Evolutionary conservation across 2,113 vertebrate genomes (phyloP).

Genomic region (Megaceryle maxima): DNA sequence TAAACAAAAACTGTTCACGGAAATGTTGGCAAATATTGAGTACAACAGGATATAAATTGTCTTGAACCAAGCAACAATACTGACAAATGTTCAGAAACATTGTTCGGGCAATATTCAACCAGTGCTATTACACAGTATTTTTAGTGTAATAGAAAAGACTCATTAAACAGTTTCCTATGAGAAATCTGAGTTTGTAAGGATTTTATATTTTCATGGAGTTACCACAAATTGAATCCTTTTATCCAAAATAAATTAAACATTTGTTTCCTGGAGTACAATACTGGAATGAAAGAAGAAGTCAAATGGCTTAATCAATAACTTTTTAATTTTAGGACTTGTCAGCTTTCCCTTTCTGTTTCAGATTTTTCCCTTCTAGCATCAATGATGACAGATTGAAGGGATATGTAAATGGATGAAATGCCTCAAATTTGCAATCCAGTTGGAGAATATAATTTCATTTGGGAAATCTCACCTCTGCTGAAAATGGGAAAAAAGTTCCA

Average conservation of each 20-base stretch:
- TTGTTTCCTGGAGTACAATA: slow-evolving; percentile 61
- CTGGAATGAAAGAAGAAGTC: slow-evolving; percentile 48
- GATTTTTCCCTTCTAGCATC: slow-evolving; percentile 5
- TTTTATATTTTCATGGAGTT: slow-evolving; percentile 57
- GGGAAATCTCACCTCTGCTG: slow-evolving; percentile 25
- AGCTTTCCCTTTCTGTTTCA: slow-evolving; percentile 21
- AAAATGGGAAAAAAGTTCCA: slow-evolving; percentile 1
- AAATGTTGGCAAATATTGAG: not conserved
- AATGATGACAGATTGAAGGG: slow-evolving; percentile 34
- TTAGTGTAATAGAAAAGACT: slow-evolving; percentile 54
- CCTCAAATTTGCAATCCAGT: not conserved
- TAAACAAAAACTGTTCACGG: not conserved
- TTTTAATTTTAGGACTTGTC: slow-evolving; percentile 63
- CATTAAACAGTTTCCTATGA: slow-evolving; percentile 66
- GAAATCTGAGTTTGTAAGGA: slow-evolving; percentile 42
- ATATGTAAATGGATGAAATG: slow-evolving; percentile 28
- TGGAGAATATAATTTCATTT: slow-evolving; percentile 30
- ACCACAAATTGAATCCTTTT: slow-evolving; percentile 62
- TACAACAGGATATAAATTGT: not conserved
- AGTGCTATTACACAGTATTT: slow-evolving; percentile 6
- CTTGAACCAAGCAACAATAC: not conserved
- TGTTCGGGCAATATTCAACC: slow-evolving; percentile 23
- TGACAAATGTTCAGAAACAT: slow-evolving; percentile 9
- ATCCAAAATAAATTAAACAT: slow-evolving; percentile 70
- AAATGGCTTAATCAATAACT: slow-evolving; percentile 60